These are phyloP conservation scores for Cyrtodaria siliqua DNA, from an alignment of 2,888 invertebrate species.

Conservation along the genomic window DNA sequence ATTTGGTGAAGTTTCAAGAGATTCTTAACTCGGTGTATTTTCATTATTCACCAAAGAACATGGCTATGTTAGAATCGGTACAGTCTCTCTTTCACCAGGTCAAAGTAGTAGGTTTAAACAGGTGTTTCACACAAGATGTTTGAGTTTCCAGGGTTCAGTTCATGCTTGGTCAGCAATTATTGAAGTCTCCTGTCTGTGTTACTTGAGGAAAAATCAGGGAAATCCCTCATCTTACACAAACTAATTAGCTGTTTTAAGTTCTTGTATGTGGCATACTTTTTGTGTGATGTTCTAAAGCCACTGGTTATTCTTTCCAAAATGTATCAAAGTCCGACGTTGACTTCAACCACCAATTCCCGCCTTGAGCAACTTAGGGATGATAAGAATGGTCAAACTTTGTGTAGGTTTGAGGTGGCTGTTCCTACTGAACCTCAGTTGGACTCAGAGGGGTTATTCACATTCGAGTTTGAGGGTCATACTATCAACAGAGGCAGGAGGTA, in stretches of 20 bases:
- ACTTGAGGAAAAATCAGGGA: slow-evolving; percentile 26
- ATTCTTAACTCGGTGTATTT: no score
- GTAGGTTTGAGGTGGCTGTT: slow-evolving; percentile 23
- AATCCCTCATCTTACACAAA: slow-evolving; percentile 33
- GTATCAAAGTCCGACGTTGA: slow-evolving; percentile 48
- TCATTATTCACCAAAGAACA: slow-evolving; percentile 47
- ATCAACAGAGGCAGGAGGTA: slow-evolving; percentile 44
- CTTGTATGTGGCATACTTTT: slow-evolving; percentile 50
- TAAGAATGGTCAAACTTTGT: slow-evolving; percentile 28
- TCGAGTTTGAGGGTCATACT: slow-evolving; percentile 57
- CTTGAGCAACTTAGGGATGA: background rate
- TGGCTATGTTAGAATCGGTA: slow-evolving; percentile 26
- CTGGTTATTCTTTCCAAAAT: slow-evolving; percentile 51
- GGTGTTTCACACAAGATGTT: slow-evolving; percentile 30
- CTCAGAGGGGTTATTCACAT: slow-evolving; percentile 27
- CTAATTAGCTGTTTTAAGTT: slow-evolving; percentile 53
- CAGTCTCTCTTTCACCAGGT: slow-evolving; percentile 10
- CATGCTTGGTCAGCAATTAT: slow-evolving; percentile 24
- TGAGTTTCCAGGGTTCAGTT: slow-evolving; percentile 41
- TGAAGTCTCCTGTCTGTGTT: slow-evolving; percentile 27
- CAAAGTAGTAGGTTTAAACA: slow-evolving; percentile 19
- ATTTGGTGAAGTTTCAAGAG: no score
- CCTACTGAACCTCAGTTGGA: slow-evolving; percentile 30
- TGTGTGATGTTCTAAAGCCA: slow-evolving; percentile 54
- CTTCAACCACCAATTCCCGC: slow-evolving; percentile 36